Evolutionary conservation across 2,888 invertebrate species (phyloP).

Genomic region (Drosophila paranaensis): DNA sequence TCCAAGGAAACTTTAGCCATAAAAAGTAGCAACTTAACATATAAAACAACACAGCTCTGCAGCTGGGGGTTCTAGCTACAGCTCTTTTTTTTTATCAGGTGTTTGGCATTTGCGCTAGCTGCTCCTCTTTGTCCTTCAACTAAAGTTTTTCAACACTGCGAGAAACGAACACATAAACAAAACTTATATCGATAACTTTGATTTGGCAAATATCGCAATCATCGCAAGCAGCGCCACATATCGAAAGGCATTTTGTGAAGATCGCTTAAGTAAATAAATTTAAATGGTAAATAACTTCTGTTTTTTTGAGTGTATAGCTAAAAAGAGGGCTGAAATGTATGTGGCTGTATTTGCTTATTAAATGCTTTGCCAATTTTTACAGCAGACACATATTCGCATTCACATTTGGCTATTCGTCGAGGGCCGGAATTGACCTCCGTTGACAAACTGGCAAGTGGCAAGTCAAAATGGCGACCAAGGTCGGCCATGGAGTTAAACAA

Average conservation of each 20-base stretch:
- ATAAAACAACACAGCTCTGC: constrained; percentile 34
- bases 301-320: constrained; percentile 14
- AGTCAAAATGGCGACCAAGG: constrained; percentile 56
- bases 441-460: constrained; percentile 45
- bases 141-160: constrained; percentile 18
- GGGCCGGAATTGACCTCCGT: constrained; percentile 33
- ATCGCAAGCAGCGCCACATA: background rate
- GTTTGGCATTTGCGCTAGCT: constrained; percentile 50
- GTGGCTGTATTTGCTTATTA: constrained; percentile 40
- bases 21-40: constrained; percentile 55
- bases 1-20: constrained; percentile 74
- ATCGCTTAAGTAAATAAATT: background rate
- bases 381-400: constrained; percentile 15
- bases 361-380: constrained; percentile 44
- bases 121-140: constrained; percentile 34
- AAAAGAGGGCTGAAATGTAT: constrained; percentile 35
- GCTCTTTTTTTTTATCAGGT: constrained; percentile 42
- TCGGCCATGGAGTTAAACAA: constrained; percentile 60
- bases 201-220: background rate
- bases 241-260: background rate
- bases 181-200: background rate
- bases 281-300: background rate
- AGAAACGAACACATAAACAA: background rate
- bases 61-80: constrained; percentile 8
- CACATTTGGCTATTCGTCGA: constrained; percentile 13